These are phyloP conservation scores for Dioctria linearis DNA, from an alignment of 2,888 invertebrate genomes.

Conservation along the genomic window DNA sequence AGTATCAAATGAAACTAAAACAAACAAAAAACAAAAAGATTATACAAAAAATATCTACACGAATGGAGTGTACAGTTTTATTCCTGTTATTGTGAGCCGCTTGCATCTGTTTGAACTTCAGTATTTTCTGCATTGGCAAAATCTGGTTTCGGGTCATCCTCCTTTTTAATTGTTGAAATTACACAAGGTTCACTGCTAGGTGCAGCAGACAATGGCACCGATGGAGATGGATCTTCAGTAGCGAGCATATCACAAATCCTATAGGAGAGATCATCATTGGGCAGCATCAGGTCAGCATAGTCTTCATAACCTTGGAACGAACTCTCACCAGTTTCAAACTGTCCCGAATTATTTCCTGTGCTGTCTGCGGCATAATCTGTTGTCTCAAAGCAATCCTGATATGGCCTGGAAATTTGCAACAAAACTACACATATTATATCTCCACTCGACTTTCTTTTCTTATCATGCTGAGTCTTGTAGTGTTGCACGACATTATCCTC, in stretches of 20 bases:
- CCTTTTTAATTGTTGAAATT: too few relatives aligned
- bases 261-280: slow-evolving; percentile 64
- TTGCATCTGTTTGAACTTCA: neutral
- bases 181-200: neutral
- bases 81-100: neutral
- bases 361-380: too few relatives aligned
- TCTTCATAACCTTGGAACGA: slow-evolving; percentile 6
- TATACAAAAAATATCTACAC: neutral
- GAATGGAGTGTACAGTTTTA: neutral
- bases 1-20: too few relatives aligned
- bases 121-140: neutral
- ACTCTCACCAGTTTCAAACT: neutral
- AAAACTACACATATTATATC: neutral
- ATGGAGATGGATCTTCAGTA: slow-evolving; percentile 16
- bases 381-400: neutral
- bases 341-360: neutral
- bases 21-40: too few relatives aligned
- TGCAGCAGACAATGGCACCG: neutral
- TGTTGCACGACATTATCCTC: slow-evolving; percentile 46
- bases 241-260: slow-evolving; percentile 65
- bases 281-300: slow-evolving; percentile 51
- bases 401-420: slow-evolving; percentile 32
- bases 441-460: neutral
- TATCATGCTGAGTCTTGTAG: slow-evolving; percentile 47
- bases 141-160: too few relatives aligned